Conservation (phyloP, 2,797 vertebrate species). For the Benthosema pterotum region DNA sequence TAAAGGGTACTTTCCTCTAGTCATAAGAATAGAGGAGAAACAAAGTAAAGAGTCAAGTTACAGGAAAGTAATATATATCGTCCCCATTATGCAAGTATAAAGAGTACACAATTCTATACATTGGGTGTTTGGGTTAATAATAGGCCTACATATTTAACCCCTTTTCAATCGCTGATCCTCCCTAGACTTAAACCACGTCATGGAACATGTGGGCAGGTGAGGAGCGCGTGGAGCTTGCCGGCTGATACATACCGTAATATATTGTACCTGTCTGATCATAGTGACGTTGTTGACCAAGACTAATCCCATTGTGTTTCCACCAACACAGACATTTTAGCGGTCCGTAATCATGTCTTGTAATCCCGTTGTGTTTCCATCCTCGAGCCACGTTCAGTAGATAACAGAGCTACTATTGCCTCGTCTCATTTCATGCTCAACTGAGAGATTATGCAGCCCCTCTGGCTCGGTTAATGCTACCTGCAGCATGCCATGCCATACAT, state of each 20-base stretch:
- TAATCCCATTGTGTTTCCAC: conserved; percentile 15
- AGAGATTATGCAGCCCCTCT: background rate
- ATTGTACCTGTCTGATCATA: background rate
- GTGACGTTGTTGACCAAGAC: background rate
- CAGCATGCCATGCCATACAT: background rate
- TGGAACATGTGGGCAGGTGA: no score
- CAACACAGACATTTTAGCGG: background rate
- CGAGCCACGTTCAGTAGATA: background rate
- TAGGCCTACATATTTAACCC: no score
- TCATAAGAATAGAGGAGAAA: no score
- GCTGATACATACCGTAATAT: background rate
- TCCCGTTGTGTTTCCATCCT: conserved; percentile 18
- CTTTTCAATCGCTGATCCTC: no score
- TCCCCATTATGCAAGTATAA: no score
- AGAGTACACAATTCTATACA: no score
- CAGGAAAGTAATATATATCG: no score
- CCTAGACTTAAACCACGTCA: no score
- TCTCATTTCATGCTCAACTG: conserved; percentile 2
- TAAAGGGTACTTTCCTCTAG: no score
- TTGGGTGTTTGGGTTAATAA: no score
- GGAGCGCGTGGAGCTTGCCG: background rate
- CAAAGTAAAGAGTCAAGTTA: no score
- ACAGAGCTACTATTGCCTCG: background rate
- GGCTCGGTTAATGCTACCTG: background rate
- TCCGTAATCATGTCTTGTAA: background rate